Evolutionary conservation across 2,797 vertebrate species (phyloP).

Genomic region (Spinus olivaceus): DNA sequence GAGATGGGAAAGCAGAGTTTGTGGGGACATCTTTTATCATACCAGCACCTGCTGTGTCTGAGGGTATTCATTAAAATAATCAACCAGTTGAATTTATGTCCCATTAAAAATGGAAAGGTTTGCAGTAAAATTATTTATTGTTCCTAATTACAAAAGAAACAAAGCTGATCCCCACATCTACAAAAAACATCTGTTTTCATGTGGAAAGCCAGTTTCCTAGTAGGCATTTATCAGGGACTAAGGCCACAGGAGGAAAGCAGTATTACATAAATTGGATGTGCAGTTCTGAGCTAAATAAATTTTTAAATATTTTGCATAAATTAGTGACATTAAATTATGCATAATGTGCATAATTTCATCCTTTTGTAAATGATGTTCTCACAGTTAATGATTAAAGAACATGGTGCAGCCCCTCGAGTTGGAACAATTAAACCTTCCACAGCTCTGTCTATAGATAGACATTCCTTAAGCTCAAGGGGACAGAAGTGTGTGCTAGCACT

Average conservation of each 20-base stretch:
- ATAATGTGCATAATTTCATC: neutral
- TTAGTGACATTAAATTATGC: neutral
- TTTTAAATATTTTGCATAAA: neutral
- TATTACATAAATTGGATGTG: neutral
- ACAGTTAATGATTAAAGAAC: neutral
- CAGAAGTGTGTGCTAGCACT: rapidly evolving
- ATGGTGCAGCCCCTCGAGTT: neutral
- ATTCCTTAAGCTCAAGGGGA: neutral
- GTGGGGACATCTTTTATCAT: neutral
- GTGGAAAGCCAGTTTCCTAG: neutral
- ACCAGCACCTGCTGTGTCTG: neutral
- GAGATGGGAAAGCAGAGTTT: neutral
- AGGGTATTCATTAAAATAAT: neutral
- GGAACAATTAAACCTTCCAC: neutral
- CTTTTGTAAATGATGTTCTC: neutral
- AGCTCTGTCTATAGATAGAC: neutral
- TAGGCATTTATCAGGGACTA: neutral
- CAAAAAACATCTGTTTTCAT: neutral
- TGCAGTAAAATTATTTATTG: neutral
- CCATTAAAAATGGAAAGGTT: neutral
- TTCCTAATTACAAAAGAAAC: neutral
- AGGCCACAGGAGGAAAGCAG: neutral
- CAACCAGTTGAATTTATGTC: neutral
- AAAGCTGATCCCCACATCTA: neutral
- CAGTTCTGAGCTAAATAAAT: neutral